phyloP scores from a whole-genome alignment of 1,140 invertebrate species.

The Andricus grossulariae region DNA sequence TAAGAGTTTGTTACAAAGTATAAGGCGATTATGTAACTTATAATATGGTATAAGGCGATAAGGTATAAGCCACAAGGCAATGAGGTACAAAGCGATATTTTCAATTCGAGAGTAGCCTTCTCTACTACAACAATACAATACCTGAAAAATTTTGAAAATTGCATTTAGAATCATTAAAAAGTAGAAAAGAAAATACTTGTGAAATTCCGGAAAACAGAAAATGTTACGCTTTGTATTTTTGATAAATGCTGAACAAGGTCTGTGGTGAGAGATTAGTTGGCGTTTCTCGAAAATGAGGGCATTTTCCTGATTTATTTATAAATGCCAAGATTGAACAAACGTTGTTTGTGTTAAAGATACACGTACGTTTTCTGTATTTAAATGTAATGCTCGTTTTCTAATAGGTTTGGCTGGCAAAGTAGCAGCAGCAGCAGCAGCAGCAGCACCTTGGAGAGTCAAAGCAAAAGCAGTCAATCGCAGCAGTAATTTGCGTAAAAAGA shows the following conservation, averaged over 20 bases:
- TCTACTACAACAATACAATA: too few relatives aligned
- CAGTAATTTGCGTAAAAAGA: conserved; percentile 8
- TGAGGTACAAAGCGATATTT: too few relatives aligned
- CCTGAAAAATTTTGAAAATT: too few relatives aligned
- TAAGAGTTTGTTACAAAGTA: too few relatives aligned
- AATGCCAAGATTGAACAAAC: not conserved
- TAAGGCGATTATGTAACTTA: too few relatives aligned
- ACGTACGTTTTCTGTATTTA: conserved; percentile 1
- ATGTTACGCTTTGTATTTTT: not conserved
- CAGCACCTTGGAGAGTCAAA: not conserved
- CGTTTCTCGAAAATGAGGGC: not conserved
- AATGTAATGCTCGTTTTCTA: not conserved
- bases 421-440: not conserved
- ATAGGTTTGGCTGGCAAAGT: too few relatives aligned
- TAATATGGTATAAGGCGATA: too few relatives aligned
- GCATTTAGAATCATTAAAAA: not conserved
- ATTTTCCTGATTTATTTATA: conserved; percentile 17
- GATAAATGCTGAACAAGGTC: not conserved
- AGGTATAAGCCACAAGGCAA: too few relatives aligned
- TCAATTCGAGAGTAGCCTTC: too few relatives aligned
- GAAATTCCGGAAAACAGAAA: not conserved
- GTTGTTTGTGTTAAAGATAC: not conserved
- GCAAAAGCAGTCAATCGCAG: conserved; percentile 20
- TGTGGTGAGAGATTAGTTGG: not conserved
- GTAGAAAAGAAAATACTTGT: not conserved